Percentiles rank a stretch among this genome's conserved stretches.
Conservation (phyloP, 2,113 vertebrate genomes). For the Pholis gunnellus region DNA sequence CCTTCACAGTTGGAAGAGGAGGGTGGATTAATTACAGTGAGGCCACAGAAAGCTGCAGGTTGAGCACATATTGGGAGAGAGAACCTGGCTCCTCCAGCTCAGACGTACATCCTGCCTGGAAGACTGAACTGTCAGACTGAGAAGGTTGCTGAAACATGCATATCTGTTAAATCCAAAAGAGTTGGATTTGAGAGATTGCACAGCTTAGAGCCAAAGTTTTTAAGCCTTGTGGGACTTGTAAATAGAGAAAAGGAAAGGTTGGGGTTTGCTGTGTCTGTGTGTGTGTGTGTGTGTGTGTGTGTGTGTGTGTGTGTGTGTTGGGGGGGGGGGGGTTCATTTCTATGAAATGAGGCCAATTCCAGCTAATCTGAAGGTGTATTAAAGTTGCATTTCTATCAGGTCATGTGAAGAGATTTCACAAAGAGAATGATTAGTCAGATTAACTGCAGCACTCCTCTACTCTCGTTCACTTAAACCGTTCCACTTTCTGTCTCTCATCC, state of each 20-base stretch:
- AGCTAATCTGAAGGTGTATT: slow-evolving; percentile 66
- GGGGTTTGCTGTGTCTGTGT: background rate
- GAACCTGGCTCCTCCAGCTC: slow-evolving; percentile 27
- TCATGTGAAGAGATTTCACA: slow-evolving; percentile 44
- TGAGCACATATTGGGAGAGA: slow-evolving; percentile 20
- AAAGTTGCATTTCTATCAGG: slow-evolving; percentile 49
- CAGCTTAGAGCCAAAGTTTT: slow-evolving; percentile 56
- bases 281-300: background rate
- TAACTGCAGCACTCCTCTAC: slow-evolving; percentile 50
- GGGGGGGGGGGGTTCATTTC: slow-evolving; percentile 6
- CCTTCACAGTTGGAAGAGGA: background rate
- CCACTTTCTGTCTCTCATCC: background rate
- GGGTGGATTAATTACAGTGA: slow-evolving; percentile 13
- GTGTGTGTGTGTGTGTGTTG: background rate
- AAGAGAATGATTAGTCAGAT: slow-evolving; percentile 59
- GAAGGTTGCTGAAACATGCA: slow-evolving; percentile 32
- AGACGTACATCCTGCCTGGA: slow-evolving; percentile 28
- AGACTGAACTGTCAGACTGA: slow-evolving; percentile 26
- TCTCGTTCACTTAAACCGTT: slow-evolving; percentile 12
- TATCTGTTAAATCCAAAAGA: slow-evolving; percentile 60
- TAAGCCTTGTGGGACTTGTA: slow-evolving; percentile 57
- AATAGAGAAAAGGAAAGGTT: slow-evolving; percentile 29
- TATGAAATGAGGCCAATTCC: slow-evolving; percentile 66
- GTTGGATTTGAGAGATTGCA: slow-evolving; percentile 52
- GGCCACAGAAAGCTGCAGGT: slow-evolving; percentile 14